Evolutionary conservation across 2,113 vertebrate species (phyloP).

Genomic region (Scalopus aquaticus): DNA sequence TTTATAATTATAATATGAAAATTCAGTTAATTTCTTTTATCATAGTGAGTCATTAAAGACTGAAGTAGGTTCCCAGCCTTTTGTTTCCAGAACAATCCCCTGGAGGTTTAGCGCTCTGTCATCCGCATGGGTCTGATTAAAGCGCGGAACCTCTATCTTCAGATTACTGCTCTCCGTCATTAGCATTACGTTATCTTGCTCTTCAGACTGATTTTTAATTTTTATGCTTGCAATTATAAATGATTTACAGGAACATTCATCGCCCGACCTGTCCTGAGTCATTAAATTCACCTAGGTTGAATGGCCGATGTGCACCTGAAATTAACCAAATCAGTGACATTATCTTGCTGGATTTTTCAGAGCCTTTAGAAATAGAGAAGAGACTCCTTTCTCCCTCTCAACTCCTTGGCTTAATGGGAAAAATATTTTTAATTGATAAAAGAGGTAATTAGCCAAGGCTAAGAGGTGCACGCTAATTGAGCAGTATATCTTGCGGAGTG

Average conservation of each 20-base stretch:
- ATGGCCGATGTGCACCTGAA: conserved; percentile 91
- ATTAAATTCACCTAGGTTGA: conserved; percentile 95
- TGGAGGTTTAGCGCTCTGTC: conserved; percentile 79
- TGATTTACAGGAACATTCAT: conserved; percentile 92
- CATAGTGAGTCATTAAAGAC: conserved; percentile 62
- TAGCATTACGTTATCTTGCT: conserved; percentile 90
- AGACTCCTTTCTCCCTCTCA: conserved; percentile 51
- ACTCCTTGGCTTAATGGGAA: conserved; percentile 59
- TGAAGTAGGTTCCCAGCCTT: conserved; percentile 32
- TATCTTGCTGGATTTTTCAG: conserved; percentile 84
- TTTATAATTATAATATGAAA: conserved; percentile 64
- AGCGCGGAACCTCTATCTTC: conserved; percentile 79
- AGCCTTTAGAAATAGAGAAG: conserved; percentile 73
- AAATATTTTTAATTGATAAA: conserved; percentile 84
- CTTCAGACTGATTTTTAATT: conserved; percentile 91
- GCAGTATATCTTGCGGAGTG: conserved; percentile 78
- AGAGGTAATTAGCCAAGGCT: conserved; percentile 86
- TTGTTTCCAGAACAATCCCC: conserved; percentile 67
- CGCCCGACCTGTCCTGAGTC: conserved; percentile 88
- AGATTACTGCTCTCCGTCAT: conserved; percentile 85
- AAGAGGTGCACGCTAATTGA: conserved; percentile 84
- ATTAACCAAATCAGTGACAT: conserved; percentile 85
- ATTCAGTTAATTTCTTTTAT: conserved; percentile 75
- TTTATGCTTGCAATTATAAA: conserved; percentile 88
- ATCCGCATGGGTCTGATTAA: conserved; percentile 84